Evolutionary conservation across 2,113 vertebrate species (phyloP).

Genomic region (Ptychochromis oligacanthus): DNA sequence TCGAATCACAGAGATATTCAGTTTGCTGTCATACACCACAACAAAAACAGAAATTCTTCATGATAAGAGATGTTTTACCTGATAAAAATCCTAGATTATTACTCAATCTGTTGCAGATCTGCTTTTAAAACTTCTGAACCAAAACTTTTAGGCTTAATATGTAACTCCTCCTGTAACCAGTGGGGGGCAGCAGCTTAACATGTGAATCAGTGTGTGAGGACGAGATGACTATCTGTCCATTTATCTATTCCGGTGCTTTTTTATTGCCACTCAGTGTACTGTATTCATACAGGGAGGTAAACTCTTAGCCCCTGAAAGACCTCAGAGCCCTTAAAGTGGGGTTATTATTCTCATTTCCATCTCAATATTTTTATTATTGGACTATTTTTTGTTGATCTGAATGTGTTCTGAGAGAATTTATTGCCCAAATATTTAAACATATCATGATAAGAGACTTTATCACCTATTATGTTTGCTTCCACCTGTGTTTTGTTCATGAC

Average conservation of each 20-base stretch:
- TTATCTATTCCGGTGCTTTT: not conserved
- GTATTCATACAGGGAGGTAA: not conserved
- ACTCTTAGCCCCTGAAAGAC: not conserved
- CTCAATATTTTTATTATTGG: not conserved
- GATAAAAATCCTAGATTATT: not conserved
- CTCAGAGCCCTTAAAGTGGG: not conserved
- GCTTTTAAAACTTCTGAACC: not conserved
- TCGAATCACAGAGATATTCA: not conserved
- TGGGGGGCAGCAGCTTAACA: not conserved
- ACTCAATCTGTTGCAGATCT: not conserved
- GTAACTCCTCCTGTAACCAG: not conserved
- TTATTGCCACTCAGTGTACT: not conserved
- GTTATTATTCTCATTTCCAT: not conserved
- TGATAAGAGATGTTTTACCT: not conserved
- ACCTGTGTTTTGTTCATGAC: not conserved
- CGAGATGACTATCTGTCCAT: not conserved
- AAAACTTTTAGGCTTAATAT: not conserved
- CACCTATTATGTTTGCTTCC: not conserved
- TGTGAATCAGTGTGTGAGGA: not conserved
- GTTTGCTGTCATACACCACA: not conserved
- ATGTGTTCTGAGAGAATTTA: not conserved
- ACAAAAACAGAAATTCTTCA: not conserved
- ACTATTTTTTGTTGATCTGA: not conserved
- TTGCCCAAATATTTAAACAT: not conserved
- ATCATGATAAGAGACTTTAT: not conserved